Base-by-base conservation (phyloP, 2,888 invertebrate species). In the Endomychus coccineus region DNA sequence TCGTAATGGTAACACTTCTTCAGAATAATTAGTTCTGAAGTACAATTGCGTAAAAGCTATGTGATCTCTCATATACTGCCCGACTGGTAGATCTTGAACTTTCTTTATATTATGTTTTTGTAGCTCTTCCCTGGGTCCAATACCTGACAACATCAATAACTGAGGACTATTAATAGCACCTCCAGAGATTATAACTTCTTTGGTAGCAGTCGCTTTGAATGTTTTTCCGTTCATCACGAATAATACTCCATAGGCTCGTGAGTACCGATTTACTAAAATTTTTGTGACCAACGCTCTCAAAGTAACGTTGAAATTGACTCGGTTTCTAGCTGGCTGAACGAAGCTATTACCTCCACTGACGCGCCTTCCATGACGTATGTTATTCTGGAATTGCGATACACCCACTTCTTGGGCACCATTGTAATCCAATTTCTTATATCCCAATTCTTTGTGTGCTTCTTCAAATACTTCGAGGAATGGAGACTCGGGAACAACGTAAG, bases 401-500 rank as follows among this genome's bases (percentile, higher is more conserved):
- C 36, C 41, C 1, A 67, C 58, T 56, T 72, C 67, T 7, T 63
- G 60, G 14, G 68, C 67, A 1, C 74, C 73, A 53, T 82, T 82
- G 54, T 80, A 78, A 55, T 83, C 82, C 6, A 71, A 65, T 31
- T 74, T 66, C 1, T 73, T 70, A 27, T 73, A 68, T 0, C 81
- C 82, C 39, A 76, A 57, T 52, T 78, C 71, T 40, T 67, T 56
- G 1, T 75, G 77, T 1, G 77, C 75, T 44, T 74, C 63, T 2
- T 83, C 59, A 51, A 82, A 37, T 16, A 34, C 19, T 0, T 82
- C 77, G 1, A 79, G 82, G 30, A 84, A 55, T 0, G 83, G 83
- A 0, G 83, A 79, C 42, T 76, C 74, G 81, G 83, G 84, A 0
- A 82, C 81, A 0, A 83, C 75, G 55, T 83, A 83, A 62, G 83